These are phyloP conservation scores for Thyatira batis DNA, from an alignment of 2,888 invertebrate genomes.

Conservation along the genomic window DNA sequence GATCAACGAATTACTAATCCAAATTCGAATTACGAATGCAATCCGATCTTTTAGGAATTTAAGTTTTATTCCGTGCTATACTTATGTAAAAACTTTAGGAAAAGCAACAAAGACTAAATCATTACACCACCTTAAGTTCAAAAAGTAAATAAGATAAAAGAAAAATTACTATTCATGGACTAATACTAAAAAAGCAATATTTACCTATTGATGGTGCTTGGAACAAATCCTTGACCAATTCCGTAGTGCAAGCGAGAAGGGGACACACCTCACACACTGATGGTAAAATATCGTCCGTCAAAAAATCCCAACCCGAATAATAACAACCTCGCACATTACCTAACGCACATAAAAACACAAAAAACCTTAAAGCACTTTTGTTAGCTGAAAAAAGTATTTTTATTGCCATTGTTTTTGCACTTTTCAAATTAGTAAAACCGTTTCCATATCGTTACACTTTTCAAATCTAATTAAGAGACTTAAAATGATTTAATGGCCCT, in stretches of 20 bases:
- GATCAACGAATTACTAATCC: too few relatives aligned
- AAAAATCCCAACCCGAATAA: conserved; percentile 59
- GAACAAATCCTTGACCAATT: conserved; percentile 54
- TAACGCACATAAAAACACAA: conserved; percentile 38
- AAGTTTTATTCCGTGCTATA: too few relatives aligned
- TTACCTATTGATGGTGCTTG: conserved; percentile 49
- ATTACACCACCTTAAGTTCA: too few relatives aligned
- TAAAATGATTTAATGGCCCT: not conserved
- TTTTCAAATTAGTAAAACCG: conserved; percentile 16
- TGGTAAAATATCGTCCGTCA: conserved; percentile 56
- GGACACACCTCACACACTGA: conserved; percentile 60
- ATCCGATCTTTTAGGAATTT: too few relatives aligned
- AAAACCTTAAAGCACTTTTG: conserved; percentile 34
- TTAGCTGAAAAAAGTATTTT: conserved; percentile 33
- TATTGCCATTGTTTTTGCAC: conserved; percentile 33
- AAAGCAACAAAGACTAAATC: too few relatives aligned
- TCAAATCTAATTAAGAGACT: too few relatives aligned
- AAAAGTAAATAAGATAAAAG: too few relatives aligned
- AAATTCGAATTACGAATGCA: too few relatives aligned
- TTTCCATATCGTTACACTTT: conserved; percentile 2
- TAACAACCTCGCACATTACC: conserved; percentile 50
- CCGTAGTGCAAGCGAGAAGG: conserved; percentile 49
- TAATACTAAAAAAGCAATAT: conserved; percentile 22
- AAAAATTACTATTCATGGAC: too few relatives aligned
- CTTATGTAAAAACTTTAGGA: too few relatives aligned